Base-by-base conservation (phyloP, 2,797 vertebrate genomes). In the Acanthopagrus latus region DNA sequence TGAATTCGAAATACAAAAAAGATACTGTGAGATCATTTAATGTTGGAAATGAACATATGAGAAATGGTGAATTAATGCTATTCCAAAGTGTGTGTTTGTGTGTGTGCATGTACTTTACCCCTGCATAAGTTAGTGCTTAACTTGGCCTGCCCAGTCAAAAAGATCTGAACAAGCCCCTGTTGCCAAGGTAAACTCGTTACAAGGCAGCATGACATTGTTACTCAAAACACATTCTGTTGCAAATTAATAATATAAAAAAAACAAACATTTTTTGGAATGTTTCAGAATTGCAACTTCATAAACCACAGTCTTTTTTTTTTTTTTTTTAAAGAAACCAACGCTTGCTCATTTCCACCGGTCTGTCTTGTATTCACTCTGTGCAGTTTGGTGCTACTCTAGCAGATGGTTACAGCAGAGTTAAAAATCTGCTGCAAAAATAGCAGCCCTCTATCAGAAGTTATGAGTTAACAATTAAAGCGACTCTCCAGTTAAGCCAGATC, bases 401-500 rank as follows among this genome's bases (percentile, higher is more conserved):
- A 92, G 88, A 88, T 90, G 78, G 76, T 89, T 89, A 82, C 83
- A 77, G 50, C 84, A 85, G 84, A 85, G 82, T 82, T 89, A 65
- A 85, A 90, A 92, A 86, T 81, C 83, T 89, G 90, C 71, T 63
- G 70, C 76, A 27, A 86, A 73, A 83, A 83, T 81, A 72, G 83
- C 76, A 68, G 81, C 70, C 77, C 71, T 86, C 84, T 82, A 82
- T 88, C 82, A 79, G 78, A 88, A 86, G 77, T 81, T 85, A 86
- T 84, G 84, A 81, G 64, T 86, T 80, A 85, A 84, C 86, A 82
- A 85, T 87, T 86, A 85, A 91, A 88, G 71, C 52, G 17, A 75
- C 88, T 90, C 83, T 90, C 85, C 84, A 88, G 76, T 84, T 87
- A 89, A 88, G 91, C 75, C 81, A 88, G 67, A 86, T 84, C 80